Percentiles rank a stretch among this genome's conserved stretches.
These are phyloP conservation scores for Leontopithecus rosalia DNA, from an alignment of 2,797 vertebrate species.

Conservation along the genomic window DNA sequence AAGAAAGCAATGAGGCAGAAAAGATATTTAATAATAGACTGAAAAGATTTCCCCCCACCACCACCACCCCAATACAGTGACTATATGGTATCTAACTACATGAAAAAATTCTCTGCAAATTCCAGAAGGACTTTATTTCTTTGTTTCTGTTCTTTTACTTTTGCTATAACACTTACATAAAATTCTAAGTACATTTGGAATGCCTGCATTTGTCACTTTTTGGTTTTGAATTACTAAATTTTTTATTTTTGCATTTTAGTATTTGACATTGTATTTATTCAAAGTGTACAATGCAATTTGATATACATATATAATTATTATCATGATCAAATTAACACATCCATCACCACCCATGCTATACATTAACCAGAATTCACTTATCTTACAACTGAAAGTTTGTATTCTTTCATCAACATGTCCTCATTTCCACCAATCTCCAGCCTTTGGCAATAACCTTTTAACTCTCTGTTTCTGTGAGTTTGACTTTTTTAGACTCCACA, in stretches of 20 bases:
- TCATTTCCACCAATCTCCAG: background rate
- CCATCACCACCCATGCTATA: background rate
- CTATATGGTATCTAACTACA: background rate
- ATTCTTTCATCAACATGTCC: background rate
- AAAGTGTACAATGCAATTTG: too few species aligned
- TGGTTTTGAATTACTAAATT: background rate
- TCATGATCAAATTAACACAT: background rate
- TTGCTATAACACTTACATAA: background rate
- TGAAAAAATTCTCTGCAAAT: slow-evolving; percentile 9
- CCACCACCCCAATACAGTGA: background rate
- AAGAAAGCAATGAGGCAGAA: slow-evolving; percentile 66
- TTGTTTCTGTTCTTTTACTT: slow-evolving; percentile 18
- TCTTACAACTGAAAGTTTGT: background rate
- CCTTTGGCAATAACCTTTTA: background rate
- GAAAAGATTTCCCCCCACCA: background rate
- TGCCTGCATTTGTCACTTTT: background rate
- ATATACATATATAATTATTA: background rate
- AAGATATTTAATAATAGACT: slow-evolving; percentile 32
- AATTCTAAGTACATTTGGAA: background rate
- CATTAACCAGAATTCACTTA: background rate
- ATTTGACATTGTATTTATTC: background rate
- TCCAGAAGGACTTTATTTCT: background rate
- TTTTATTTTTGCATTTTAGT: background rate
- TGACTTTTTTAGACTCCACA: background rate
- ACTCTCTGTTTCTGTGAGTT: background rate